Base-by-base conservation (phyloP, 2,113 vertebrate genomes). In the Galbula dea region DNA sequence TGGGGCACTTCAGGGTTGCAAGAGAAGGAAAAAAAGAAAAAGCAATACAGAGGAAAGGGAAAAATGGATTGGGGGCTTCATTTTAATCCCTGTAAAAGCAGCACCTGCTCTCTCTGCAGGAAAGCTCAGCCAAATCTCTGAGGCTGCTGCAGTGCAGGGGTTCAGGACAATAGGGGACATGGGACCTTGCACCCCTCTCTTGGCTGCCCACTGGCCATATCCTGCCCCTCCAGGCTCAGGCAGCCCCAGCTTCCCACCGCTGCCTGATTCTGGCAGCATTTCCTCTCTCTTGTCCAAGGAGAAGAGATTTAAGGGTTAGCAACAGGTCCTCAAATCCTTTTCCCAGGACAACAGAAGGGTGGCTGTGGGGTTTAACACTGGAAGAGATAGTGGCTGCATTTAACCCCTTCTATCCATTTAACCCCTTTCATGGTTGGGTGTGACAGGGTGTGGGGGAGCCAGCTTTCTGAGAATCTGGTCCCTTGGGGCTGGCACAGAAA, bases 1-100 rank as follows among this genome's bases (percentile, higher is more conserved):
- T 0, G 0, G 36, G n/a, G n/a, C n/a, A 48, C n/a, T 36, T 61
- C 0, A 0, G 26, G 11, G 6, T 23, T 74, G 46, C 18, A 59
- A 67, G 18, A 29, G 13, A 9, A 39, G 45, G 15, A 22, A 15
- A 32, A 78, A 59, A 61, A 16, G 17, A 54, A 54, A 54, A 30
- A 5, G 18, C 16, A 30, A 17, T 15, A 54, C 0, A 0, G 23
- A 22, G 9, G 8, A 30, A 66, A 57, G 10, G 10, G 8, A 9
- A 4, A 88, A 74, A 29, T 9, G 15, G 7, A 5, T 75, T 51
- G 55, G 4, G 48, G 43, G 13, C 12, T 71, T 36, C 8, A 20
- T 71, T 81, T 81, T 34, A 93, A n/a, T 36, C 3, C 18, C 11
- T 48, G 11, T 67, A 59, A 66, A 45, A 86, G 59, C 75, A 85